Percentiles rank a stretch among this genome's conserved stretches.
Conservation (phyloP, 1,140 invertebrate species). For the Araneus ventricosus region DNA sequence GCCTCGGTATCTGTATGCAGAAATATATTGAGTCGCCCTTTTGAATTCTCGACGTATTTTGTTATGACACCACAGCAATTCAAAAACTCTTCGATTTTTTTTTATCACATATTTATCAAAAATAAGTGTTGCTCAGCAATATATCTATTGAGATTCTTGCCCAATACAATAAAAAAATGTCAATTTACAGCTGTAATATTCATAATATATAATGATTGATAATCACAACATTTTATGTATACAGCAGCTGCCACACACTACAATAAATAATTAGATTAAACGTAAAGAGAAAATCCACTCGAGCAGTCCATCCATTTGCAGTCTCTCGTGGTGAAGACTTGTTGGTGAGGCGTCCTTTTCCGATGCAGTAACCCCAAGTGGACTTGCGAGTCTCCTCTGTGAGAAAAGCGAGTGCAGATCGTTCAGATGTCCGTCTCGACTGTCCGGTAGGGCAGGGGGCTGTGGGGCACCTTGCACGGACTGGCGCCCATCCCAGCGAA, state of each 20-base stretch:
- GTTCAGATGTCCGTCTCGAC: slow-evolving; percentile 76
- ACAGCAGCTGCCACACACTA: not conserved
- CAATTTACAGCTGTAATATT: not conserved
- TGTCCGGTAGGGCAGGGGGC: slow-evolving; percentile 58
- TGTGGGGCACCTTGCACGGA: slow-evolving; percentile 48
- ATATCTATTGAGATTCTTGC: too few relatives aligned
- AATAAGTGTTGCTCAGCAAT: too few relatives aligned
- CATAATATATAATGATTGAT: not conserved
- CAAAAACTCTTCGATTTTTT: too few relatives aligned
- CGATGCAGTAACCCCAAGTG: too few relatives aligned
- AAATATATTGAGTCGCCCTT: too few relatives aligned
- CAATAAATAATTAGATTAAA: not conserved
- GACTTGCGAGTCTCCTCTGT: not conserved
- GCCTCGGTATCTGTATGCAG: too few relatives aligned
- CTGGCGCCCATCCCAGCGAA: not conserved
- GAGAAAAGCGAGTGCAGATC: not conserved
- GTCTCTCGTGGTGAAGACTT: not conserved
- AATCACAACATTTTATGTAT: not conserved
- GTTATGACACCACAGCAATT: too few relatives aligned
- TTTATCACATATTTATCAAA: too few relatives aligned
- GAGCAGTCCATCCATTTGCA: not conserved
- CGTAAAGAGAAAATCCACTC: not conserved
- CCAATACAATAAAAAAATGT: not conserved
- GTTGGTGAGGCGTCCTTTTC: not conserved
- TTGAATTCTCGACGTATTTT: too few relatives aligned